Base-by-base conservation (phyloP, 1,140 invertebrate genomes). In the Ditylenchus dipsaci region DNA sequence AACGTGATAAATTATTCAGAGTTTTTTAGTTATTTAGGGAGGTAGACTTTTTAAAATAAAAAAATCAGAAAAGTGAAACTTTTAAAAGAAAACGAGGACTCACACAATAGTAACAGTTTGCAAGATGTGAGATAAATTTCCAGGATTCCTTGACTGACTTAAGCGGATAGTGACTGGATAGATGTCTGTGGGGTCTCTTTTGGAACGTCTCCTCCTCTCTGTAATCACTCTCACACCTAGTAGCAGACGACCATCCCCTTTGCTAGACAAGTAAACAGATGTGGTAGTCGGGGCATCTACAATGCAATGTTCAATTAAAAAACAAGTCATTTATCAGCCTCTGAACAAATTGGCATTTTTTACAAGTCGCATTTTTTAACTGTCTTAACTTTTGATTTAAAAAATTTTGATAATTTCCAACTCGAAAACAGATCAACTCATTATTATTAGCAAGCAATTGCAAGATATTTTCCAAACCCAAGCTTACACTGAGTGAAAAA, bases 181-280 rank as follows among this genome's bases (percentile, higher is more conserved):
- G 43, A 21, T 29, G 9, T 77, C 73, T 30, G 19, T 77, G 26
- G 75, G 74, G 7, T 77, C 75, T 43, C 73, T 33, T 47, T 71
- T 73, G 13, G 67, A 74, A 1, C 73, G 71, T 21, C 23, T 53
- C 17, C 73, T 38, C 21, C 61, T 57, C 42, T 73, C 73, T n/a
- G 74, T 74, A 15, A 79, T 27, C 5, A 78, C 73, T 19, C 76
- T 29, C 9, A 75, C 75, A 17, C 73, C 73, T n/a, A 75, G 19
- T 7, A 75, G 11, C 1, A 75, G n/a, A 5, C 71, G 68, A 8
- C 29, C 17, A 59, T 72, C 71, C 8, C 71, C 71, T 42, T 26
- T 23, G n/a, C 61, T 30, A 19, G 19, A 21, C 17, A 72, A 8
- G 9, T 72, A 19, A 21, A 72, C 27, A 17, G 38, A 75, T 21